Conservation (phyloP, 1,140 invertebrate genomes). For the Geopemphigus sp. region DNA sequence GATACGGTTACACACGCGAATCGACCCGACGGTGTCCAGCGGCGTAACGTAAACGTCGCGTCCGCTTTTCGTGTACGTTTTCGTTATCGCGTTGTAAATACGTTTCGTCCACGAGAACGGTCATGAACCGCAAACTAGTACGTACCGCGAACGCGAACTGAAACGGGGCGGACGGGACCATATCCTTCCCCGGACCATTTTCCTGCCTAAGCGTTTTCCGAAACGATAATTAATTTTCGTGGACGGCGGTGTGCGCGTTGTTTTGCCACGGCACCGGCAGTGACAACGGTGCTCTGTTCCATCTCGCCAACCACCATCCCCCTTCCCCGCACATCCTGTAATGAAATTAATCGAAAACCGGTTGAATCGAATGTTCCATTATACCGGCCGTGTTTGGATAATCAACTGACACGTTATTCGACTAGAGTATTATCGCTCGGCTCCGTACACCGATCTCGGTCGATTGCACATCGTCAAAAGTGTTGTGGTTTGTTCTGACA, state of each 20-base stretch:
- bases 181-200: no score
- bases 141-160: no score
- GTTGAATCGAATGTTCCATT: neutral
- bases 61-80: neutral
- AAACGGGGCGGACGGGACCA: no score
- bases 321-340: no score
- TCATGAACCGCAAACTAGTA: no score
- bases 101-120: no score
- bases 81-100: no score
- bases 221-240: neutral
- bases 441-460: neutral
- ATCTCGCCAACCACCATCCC: no score
- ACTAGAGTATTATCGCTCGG: neutral
- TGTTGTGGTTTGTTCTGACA: neutral
- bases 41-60: no score
- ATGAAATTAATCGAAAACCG: neutral
- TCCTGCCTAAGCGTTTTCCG: no score
- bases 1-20: neutral
- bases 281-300: no score
- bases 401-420: slow-evolving; percentile 23
- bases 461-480: slow-evolving; percentile 31
- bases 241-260: neutral
- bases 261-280: neutral
- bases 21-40: no score
- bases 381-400: neutral